phyloP scores from a whole-genome alignment of 1,140 invertebrate genomes.

The Heliothis virescens region DNA sequence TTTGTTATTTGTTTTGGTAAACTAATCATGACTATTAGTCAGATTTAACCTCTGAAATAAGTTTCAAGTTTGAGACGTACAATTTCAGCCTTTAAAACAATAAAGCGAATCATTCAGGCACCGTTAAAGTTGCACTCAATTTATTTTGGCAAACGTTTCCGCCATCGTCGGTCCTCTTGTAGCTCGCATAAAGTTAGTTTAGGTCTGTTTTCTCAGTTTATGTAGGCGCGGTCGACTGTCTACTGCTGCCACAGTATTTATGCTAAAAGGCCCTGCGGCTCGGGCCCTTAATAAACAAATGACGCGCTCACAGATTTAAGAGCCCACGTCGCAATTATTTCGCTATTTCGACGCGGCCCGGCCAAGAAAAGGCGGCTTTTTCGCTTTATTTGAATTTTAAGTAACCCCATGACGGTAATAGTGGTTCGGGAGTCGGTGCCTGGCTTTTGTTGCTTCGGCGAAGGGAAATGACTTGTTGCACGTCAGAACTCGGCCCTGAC shows the following conservation, averaged over 20 bases:
- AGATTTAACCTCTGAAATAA: too few relatives aligned
- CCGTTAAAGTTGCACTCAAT: background rate
- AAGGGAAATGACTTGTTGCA: slow-evolving; percentile 46
- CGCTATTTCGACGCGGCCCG: slow-evolving; percentile 71
- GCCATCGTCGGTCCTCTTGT: slow-evolving; percentile 31
- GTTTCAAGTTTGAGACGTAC: background rate
- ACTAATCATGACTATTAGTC: background rate
- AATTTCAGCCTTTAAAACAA: background rate
- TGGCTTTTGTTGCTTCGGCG: slow-evolving; percentile 43
- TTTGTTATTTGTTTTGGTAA: background rate
- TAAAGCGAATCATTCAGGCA: background rate
- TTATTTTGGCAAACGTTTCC: slow-evolving; percentile 45
- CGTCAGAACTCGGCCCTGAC: slow-evolving; percentile 34
- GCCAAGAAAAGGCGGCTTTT: slow-evolving; percentile 62
- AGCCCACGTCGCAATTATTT: slow-evolving; percentile 76
- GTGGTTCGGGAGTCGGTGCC: slow-evolving; percentile 49
- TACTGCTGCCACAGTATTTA: slow-evolving; percentile 65
- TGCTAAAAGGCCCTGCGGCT: slow-evolving; percentile 74
- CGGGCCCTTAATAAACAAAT: slow-evolving; percentile 79
- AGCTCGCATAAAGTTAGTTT: slow-evolving; percentile 48
- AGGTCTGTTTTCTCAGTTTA: slow-evolving; percentile 45
- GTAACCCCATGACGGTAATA: slow-evolving; percentile 56
- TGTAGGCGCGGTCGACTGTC: slow-evolving; percentile 45
- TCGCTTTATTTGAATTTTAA: slow-evolving; percentile 74
- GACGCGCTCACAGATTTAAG: slow-evolving; percentile 74